phyloP scores from a whole-genome alignment of 2,797 vertebrate genomes.

The Falco novaeseelandiae region DNA sequence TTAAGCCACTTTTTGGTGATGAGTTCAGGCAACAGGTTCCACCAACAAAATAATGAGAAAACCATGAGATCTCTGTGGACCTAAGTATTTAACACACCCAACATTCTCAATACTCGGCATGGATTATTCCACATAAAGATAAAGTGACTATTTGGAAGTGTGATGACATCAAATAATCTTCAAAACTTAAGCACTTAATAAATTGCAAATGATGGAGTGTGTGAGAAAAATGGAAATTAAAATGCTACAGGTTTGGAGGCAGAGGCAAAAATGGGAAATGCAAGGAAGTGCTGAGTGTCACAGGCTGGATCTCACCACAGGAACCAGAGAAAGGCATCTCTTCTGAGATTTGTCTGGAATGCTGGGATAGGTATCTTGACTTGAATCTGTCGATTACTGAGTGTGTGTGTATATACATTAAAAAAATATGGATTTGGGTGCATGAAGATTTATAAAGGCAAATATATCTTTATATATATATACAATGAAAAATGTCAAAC shows the following conservation, averaged over 20 bases:
- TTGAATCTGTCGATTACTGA: neutral
- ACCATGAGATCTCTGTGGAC: neutral
- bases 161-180: neutral
- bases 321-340: neutral
- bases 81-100: neutral
- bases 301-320: neutral
- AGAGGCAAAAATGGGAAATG: neutral
- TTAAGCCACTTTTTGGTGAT: neutral
- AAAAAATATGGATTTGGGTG: neutral
- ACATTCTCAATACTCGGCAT: neutral
- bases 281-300: neutral
- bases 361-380: neutral
- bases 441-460: neutral
- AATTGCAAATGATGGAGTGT: neutral
- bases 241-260: neutral
- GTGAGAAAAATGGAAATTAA: neutral
- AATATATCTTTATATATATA: neutral
- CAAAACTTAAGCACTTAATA: neutral
- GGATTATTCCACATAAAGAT: neutral
- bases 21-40: neutral
- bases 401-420: neutral
- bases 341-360: neutral
- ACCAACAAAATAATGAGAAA: neutral
- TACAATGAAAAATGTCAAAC: neutral
- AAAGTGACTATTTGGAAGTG: neutral